Percentiles rank a stretch among this genome's conserved stretches.
Conservation (phyloP, 2,797 vertebrate species). For the Enteromius mattozi region DNA sequence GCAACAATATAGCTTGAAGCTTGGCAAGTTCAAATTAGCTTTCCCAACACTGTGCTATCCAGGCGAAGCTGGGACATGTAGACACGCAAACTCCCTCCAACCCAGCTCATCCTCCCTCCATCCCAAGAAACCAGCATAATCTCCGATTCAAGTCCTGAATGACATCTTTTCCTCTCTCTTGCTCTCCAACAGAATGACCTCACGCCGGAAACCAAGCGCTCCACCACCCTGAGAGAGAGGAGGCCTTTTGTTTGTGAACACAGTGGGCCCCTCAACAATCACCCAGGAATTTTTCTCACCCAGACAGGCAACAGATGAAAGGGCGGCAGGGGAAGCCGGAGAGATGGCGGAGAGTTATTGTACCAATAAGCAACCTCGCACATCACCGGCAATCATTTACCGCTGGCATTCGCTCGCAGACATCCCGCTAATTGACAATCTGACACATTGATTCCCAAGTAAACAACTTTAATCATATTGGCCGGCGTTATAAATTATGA, state of each 20-base stretch:
- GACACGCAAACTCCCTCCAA: neutral
- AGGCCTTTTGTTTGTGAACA: conserved; percentile 77
- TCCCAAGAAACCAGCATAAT: conserved; percentile 49
- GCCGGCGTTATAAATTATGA: neutral
- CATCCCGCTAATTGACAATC: conserved; percentile 34
- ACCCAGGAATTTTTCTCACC: conserved; percentile 73
- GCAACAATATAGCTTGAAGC: neutral
- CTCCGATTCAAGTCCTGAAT: conserved; percentile 47
- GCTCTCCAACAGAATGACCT: conserved; percentile 76
- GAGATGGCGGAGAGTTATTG: conserved; percentile 43
- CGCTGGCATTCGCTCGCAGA: conserved; percentile 56
- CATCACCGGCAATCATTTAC: conserved; percentile 35
- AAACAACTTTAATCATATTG: conserved; percentile 18
- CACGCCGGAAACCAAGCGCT: conserved; percentile 79
- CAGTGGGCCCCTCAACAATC: conserved; percentile 78
- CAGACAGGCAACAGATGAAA: conserved; percentile 55
- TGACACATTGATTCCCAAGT: conserved; percentile 23
- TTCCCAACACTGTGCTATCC: conserved; percentile 10
- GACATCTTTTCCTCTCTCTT: conserved; percentile 59
- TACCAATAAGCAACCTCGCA: conserved; percentile 47
- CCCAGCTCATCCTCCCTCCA: conserved; percentile 19
- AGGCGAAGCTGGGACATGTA: conserved; percentile 44
- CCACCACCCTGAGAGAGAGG: conserved; percentile 70
- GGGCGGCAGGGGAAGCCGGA: conserved; percentile 46
- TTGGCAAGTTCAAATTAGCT: conserved; percentile 3